Percentiles rank a stretch among this genome's conserved stretches.
phyloP scores from a whole-genome alignment of 2,113 vertebrate genomes.

The Micromys minutus region DNA sequence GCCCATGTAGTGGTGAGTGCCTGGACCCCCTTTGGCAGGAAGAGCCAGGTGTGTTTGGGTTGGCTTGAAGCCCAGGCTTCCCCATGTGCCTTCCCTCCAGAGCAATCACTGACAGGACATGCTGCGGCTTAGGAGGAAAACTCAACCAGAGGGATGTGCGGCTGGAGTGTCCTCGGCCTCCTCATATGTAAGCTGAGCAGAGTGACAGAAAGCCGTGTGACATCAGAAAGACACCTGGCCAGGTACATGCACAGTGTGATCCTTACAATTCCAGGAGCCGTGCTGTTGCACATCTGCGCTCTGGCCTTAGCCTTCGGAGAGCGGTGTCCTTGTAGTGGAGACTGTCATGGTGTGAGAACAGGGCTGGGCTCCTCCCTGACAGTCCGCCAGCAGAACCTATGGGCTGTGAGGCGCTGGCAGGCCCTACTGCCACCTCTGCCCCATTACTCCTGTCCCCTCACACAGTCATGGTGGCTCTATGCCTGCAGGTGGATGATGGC shows the following conservation, averaged over 20 bases:
- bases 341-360: fast-evolving
- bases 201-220: fast-evolving
- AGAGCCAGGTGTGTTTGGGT: background rate
- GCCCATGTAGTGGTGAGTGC: fast-evolving
- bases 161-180: background rate
- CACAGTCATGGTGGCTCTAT: fast-evolving
- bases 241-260: background rate
- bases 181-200: background rate
- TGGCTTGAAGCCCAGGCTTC: background rate
- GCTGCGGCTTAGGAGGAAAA: no score
- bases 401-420: background rate
- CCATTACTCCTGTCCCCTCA: fast-evolving
- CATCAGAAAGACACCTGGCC: fast-evolving
- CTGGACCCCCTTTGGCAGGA: background rate
- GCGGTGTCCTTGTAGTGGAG: fast-evolving
- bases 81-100: background rate
- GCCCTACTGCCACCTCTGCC: background rate
- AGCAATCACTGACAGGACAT: fast-evolving
- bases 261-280: background rate
- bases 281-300: fast-evolving
- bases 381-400: no score
- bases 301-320: background rate
- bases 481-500: background rate
- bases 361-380: background rate
- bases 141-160: no score